phyloP scores from a whole-genome alignment of 2,797 vertebrate species.

The Coendou prehensilis region DNA sequence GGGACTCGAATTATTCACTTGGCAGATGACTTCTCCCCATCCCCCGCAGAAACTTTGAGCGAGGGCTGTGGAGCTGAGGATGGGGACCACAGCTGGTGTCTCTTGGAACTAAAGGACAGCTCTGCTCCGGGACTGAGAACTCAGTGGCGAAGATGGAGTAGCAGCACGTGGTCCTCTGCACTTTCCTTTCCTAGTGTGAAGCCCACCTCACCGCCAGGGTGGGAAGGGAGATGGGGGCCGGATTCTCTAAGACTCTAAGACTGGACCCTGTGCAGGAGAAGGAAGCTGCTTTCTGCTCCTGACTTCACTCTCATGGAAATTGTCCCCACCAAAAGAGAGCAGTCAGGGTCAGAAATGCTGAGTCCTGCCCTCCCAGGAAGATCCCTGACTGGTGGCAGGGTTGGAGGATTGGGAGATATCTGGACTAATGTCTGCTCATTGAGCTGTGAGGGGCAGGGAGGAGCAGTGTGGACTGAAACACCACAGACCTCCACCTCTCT shows the following conservation, averaged over 20 bases:
- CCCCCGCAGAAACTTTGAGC: background rate
- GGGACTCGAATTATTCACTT: background rate
- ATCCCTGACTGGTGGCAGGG: too few species aligned
- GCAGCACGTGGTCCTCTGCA: background rate
- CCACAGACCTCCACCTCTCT: background rate
- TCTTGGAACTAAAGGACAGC: background rate
- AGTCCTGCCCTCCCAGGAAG: background rate
- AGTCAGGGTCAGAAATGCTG: too few species aligned
- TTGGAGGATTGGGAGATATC: background rate
- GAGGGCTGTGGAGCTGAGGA: background rate
- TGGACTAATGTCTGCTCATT: background rate
- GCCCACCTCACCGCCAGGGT: too few species aligned
- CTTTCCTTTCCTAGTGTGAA: background rate
- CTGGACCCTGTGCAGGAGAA: background rate
- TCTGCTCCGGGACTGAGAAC: background rate
- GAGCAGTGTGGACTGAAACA: background rate
- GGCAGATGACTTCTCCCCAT: background rate
- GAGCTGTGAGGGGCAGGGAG: background rate
- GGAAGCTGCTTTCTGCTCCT: background rate
- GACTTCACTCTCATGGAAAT: background rate
- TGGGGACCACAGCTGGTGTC: background rate
- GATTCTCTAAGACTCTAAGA: background rate
- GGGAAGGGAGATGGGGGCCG: background rate
- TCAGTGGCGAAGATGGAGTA: too few species aligned
- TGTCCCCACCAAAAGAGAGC: background rate